Evolutionary conservation across 1,140 invertebrate species (phyloP), one percentile per base, ranked within the genome.

Genomic region (Drosophila baimaii): DNA sequence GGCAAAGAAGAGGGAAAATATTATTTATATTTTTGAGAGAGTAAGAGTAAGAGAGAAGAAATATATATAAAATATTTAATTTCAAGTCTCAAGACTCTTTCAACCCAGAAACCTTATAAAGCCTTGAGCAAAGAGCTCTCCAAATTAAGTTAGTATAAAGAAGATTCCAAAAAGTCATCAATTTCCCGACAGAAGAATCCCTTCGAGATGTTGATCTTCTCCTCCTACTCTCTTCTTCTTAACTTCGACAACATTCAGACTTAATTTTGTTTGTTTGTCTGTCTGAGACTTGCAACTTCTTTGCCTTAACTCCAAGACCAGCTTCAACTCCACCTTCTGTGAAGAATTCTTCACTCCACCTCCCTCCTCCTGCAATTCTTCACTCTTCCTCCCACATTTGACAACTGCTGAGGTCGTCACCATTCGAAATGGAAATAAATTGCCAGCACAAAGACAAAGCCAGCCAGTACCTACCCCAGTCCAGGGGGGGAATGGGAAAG

Each of bases 351-450:
- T 6, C n/a, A 9, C n/a, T 47, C 43, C 41, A 12, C 31, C 44
- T 15, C 35, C 44, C 41, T n/a, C 31, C 44, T 15, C 35, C 44
- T n/a, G 31, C 29, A 23, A 68, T 41, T 64, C 35, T 33, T 25
- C 62, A 43, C 15, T 47, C 49, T 71, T 44, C 68, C 68, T 29
- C 68, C 65, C 49, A 56, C 64, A 70, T 31, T 37, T 69, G 66
- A 46, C 25, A 70, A 70, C 49, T 56, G 49, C 65, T 43, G 49
- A 70, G 41, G 68, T 56, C 65, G 68, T 70, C 68, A 71, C 65
- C 68, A 71, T 46, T 70, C 68, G 39, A 71, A 71, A 70, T 71
- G 65, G 49, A 71, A 71, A 70, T 70, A 70, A 71, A 70, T 71
- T 70, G 68, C 49, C 49, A 71, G 66, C 47, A 35, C 12, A 43